Conservation (phyloP, 2,113 vertebrate species). For the Callipepla californica region DNA sequence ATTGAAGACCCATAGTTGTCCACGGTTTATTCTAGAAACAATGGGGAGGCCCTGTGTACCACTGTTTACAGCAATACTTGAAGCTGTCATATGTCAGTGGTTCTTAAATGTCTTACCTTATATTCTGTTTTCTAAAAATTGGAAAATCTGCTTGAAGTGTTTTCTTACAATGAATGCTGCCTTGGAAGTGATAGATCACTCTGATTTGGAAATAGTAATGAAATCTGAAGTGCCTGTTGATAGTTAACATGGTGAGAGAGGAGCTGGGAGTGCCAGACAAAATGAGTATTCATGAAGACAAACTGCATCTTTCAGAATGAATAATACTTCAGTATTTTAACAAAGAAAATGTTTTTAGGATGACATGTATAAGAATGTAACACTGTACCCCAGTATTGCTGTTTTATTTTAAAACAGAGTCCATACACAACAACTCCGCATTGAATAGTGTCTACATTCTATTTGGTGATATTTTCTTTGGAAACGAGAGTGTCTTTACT, state of each 20-base stretch:
- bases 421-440: slow-evolving; percentile 33
- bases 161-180: background rate
- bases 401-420: slow-evolving; percentile 59
- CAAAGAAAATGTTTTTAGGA: slow-evolving; percentile 32
- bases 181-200: background rate
- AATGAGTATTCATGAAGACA: background rate
- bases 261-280: background rate
- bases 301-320: background rate
- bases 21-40: background rate
- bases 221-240: background rate
- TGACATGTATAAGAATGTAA: slow-evolving; percentile 37
- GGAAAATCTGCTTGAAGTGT: background rate
- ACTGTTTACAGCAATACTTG: background rate
- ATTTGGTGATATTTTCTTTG: slow-evolving; percentile 46
- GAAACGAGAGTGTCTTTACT: background rate
- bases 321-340: slow-evolving; percentile 23
- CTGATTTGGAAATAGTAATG: background rate
- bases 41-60: background rate
- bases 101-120: background rate
- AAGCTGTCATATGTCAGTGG: background rate
- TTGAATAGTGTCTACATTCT: slow-evolving; percentile 13
- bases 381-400: slow-evolving; percentile 17
- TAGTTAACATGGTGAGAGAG: background rate
- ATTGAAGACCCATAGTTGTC: background rate
- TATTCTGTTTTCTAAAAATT: background rate